Evolutionary conservation across 2,888 invertebrate species (phyloP).

Genomic region (Mythimna vitellina): DNA sequence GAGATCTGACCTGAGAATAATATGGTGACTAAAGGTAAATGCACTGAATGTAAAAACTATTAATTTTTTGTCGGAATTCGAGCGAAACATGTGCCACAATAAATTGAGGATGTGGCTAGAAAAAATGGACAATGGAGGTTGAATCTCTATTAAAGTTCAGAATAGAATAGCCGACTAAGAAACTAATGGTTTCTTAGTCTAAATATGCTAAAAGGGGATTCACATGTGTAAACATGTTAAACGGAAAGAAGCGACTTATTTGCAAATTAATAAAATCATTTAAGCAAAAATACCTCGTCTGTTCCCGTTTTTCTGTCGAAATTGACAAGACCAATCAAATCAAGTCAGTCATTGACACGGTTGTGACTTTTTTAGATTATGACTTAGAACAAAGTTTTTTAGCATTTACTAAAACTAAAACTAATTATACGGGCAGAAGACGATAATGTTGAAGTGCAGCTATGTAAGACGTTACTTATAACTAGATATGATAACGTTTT

Average conservation of each 20-base stretch:
- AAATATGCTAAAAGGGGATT: constrained; percentile 14
- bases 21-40: constrained; percentile 75
- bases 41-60: constrained; percentile 76
- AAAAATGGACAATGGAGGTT: constrained; percentile 87
- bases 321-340: constrained; percentile 57
- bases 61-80: constrained; percentile 84
- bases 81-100: constrained; percentile 88
- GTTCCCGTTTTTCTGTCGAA: constrained; percentile 63
- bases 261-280: constrained; percentile 13
- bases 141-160: constrained; percentile 49
- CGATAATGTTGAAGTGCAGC: no score
- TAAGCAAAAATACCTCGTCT: constrained; percentile 58
- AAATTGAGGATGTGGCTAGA: constrained; percentile 90
- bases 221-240: neutral
- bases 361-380: constrained; percentile 10
- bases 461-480: no score
- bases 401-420: no score
- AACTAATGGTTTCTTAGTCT: constrained; percentile 7
- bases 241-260: neutral
- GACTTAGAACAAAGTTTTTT: constrained; percentile 24
- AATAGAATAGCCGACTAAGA: constrained; percentile 10
- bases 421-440: no score
- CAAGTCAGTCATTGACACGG: constrained; percentile 38
- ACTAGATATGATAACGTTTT: no score
- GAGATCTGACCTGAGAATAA: constrained; percentile 74